Conservation (phyloP, 2,797 vertebrate species). For the Gymnoscopelus microlampas region DNA sequence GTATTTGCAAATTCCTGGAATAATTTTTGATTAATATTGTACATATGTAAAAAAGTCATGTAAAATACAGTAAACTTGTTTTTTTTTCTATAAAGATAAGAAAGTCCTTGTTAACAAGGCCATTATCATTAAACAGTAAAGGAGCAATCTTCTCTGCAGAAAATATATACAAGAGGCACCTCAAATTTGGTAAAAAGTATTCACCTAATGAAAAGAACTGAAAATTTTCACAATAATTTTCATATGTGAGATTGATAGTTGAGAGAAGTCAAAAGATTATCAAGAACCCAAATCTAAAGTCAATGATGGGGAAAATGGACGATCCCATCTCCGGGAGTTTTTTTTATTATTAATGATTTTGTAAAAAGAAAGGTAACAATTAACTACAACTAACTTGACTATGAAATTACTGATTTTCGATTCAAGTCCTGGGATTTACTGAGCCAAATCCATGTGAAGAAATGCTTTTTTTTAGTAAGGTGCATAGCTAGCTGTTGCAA, state of each 20-base stretch:
- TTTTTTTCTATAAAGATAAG: conserved; percentile 76
- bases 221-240: conserved; percentile 33
- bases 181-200: conserved; percentile 84
- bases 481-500: conserved; percentile 82
- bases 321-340: background rate
- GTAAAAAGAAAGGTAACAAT: conserved; percentile 21
- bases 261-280: conserved; percentile 48
- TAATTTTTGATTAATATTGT: conserved; percentile 70
- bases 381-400: conserved; percentile 31
- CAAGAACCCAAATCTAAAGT: conserved; percentile 12
- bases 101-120: conserved; percentile 80
- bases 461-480: conserved; percentile 73
- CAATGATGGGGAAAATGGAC: conserved; percentile 21
- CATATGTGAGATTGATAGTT: conserved; percentile 49
- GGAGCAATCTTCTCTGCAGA: conserved; percentile 71
- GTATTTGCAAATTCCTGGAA: conserved; percentile 87
- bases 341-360: background rate
- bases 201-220: conserved; percentile 60
- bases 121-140: conserved; percentile 75
- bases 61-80: conserved; percentile 78
- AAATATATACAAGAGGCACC: conserved; percentile 86
- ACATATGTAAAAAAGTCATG: conserved; percentile 81
- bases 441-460: conserved; percentile 52
- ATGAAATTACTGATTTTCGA: conserved; percentile 41
- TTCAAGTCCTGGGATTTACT: conserved; percentile 45